phyloP scores from a whole-genome alignment of 2,797 vertebrate species.

The Somateria mollissima region DNA sequence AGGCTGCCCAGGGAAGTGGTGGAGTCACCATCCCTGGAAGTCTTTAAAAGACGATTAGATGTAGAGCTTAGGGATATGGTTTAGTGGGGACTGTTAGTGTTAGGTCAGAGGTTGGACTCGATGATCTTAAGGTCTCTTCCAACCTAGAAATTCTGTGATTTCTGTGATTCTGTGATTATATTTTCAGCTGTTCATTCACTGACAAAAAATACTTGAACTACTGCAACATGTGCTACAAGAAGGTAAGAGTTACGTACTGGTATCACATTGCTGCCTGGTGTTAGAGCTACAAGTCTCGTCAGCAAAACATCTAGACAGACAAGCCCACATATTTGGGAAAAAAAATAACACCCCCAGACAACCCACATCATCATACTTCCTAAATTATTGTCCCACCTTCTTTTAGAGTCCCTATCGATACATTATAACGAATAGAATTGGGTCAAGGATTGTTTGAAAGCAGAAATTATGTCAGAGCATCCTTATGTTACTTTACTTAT shows the following conservation, averaged over 20 bases:
- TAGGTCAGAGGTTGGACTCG: no score
- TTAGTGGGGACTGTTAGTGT: no score
- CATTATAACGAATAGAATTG: neutral
- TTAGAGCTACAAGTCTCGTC: neutral
- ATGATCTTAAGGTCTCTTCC: no score
- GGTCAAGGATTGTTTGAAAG: neutral
- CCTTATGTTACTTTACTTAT: neutral
- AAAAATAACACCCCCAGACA: neutral
- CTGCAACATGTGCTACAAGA: neutral
- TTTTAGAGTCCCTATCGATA: neutral
- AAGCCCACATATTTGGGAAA: neutral
- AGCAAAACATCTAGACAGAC: neutral
- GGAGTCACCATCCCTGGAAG: no score
- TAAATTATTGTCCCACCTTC: neutral
- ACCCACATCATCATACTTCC: neutral
- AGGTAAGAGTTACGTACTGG: neutral
- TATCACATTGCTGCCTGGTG: neutral
- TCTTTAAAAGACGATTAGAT: no score
- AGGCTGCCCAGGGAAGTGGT: no score
- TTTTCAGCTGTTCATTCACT: neutral
- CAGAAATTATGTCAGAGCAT: neutral
- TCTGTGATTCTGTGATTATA: no score
- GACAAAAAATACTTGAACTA: neutral
- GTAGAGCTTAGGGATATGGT: no score
- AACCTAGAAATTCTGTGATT: no score